Evolutionary conservation across 1,140 invertebrate genomes (phyloP), one percentile per base, ranked within the genome.

Genomic region (Dinothrombium tinctorium): DNA sequence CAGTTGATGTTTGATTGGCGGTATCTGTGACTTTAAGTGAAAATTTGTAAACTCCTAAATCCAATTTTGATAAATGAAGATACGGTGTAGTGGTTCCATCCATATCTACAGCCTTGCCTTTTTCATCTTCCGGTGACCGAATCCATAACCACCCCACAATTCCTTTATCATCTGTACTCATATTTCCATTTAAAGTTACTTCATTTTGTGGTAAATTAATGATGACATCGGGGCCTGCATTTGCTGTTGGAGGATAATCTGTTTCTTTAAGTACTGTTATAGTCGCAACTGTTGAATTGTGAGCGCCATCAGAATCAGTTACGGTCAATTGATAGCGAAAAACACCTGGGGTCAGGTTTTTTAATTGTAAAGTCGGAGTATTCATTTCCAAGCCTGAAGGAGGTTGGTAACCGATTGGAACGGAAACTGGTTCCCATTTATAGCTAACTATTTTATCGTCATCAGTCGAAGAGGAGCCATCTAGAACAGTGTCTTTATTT

Each of bases 141-240:
- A 76, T 86, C 87, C 87, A 94, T 57, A 89, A 82, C 76, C 84
- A 94, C 22, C 69, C 76, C 0, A 70, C 72, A 46, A 90, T 90
- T 33, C 80, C 80, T 54, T 83, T 76, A 61, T 92, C 87, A 56
- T 94, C 87, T 0, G 76, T 78, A 41, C 82, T 89, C 29, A 74
- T 59, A 54, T 78, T 90, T 12, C 84, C 87, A 56, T 83, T 86
- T 3, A 94, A 58, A 0, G 73, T 82, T 2, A 89, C 67, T 46
- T 77, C 76, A 53, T 84, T 89, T 42, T 59, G 53, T 1, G 86
- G 84, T 35, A 92, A 63, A 62, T 82, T 82, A 48, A 94, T 71
- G 32, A 94, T 77, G 25, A 79, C 71, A 53, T 86, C 74, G 54
- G 81, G 73, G 1, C 83, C 82, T 59, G 84, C 83, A 68, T 86